Evolutionary conservation across 1,140 invertebrate genomes (phyloP).

Genomic region (Phymastichus coffea): DNA sequence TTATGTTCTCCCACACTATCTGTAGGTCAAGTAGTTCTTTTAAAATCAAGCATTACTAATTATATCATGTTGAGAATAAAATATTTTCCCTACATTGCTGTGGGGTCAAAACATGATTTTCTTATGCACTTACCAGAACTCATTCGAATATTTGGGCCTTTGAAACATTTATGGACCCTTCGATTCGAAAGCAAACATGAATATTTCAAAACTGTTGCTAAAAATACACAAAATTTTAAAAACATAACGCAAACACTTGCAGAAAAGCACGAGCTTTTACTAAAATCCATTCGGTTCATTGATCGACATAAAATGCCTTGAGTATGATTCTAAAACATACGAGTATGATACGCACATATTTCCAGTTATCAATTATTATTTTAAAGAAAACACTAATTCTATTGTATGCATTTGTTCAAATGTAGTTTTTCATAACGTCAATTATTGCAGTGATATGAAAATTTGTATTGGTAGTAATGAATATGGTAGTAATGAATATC

Average conservation of each 20-base stretch:
- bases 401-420: too few relatives aligned
- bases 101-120: slow-evolving; percentile 9
- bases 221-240: slow-evolving; percentile 6
- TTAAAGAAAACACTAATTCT: too few relatives aligned
- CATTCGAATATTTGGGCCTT: background rate
- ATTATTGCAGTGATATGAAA: too few relatives aligned
- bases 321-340: too few relatives aligned
- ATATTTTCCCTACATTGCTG: background rate
- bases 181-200: slow-evolving; percentile 11
- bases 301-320: too few relatives aligned
- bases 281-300: background rate
- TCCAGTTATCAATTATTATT: too few relatives aligned
- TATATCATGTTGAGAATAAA: slow-evolving; percentile 14
- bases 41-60: slow-evolving; percentile 14
- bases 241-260: background rate
- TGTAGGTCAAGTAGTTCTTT: slow-evolving; percentile 21
- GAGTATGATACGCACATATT: too few relatives aligned
- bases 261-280: slow-evolving; percentile 2
- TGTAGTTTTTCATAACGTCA: too few relatives aligned
- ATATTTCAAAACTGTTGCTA: slow-evolving; percentile 4
- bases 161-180: slow-evolving; percentile 6
- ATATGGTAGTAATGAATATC: too few relatives aligned
- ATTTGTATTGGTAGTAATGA: too few relatives aligned
- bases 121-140: background rate
- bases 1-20: slow-evolving; percentile 20